phyloP scores from a whole-genome alignment of 92 coral and sea anemone genomes.

The Zoanthus sociatus region DNA sequence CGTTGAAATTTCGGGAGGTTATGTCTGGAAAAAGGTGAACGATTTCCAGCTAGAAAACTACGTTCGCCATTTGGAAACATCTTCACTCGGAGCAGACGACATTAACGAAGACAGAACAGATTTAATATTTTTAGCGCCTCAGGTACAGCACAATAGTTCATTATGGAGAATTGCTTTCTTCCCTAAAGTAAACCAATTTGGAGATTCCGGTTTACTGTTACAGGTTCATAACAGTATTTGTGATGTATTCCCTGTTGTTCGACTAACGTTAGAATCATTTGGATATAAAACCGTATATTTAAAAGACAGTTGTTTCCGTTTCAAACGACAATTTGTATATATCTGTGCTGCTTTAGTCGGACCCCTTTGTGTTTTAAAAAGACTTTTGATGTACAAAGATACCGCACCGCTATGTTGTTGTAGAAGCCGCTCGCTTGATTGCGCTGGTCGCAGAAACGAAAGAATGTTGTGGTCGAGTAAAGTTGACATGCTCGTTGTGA shows the following conservation, averaged over 20 bases:
- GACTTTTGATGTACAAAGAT: slow-evolving; percentile 64
- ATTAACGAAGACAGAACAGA: slow-evolving; percentile 50
- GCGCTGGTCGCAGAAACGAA: background rate
- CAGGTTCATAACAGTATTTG: slow-evolving; percentile 74
- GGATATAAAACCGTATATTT: slow-evolving; percentile 85
- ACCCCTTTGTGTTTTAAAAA: slow-evolving; percentile 67
- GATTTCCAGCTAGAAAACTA: slow-evolving; percentile 58
- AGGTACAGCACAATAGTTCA: background rate
- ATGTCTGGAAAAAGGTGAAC: slow-evolving; percentile 76
- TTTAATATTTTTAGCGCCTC: background rate
- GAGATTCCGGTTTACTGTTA: slow-evolving; percentile 74
- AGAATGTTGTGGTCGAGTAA: slow-evolving; percentile 80
- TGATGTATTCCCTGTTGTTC: slow-evolving; percentile 68
- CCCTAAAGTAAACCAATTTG: slow-evolving; percentile 67
- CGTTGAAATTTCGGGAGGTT: slow-evolving; percentile 67
- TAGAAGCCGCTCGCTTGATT: slow-evolving; percentile 20
- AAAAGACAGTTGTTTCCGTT: slow-evolving; percentile 67
- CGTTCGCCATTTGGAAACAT: slow-evolving; percentile 49
- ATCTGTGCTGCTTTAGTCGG: slow-evolving; percentile 75
- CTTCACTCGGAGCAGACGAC: slow-evolving; percentile 1
- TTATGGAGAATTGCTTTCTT: slow-evolving; percentile 76
- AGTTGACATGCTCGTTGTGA: slow-evolving; percentile 77
- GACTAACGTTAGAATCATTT: slow-evolving; percentile 78
- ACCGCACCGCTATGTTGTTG: slow-evolving; percentile 1
- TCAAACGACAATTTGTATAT: slow-evolving; percentile 69